A percentile compares a stretch with the other conserved stretches of the same genome.
These are phyloP conservation scores for Xyliphius kryptos DNA, from an alignment of 2,113 vertebrate genomes.

Conservation along the genomic window DNA sequence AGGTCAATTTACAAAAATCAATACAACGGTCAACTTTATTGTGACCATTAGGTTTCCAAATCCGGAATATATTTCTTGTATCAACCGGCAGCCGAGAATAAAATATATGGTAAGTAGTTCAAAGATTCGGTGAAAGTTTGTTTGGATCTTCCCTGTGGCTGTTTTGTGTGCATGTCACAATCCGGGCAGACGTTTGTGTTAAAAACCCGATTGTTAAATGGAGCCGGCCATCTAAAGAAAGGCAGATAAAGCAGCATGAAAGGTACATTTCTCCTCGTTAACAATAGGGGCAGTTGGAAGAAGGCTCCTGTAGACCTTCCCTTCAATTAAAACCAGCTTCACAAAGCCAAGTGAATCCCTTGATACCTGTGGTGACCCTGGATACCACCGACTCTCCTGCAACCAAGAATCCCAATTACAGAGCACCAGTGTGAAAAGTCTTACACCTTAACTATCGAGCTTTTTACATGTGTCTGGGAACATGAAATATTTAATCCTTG, in stretches of 20 bases:
- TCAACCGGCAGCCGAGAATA: not conserved
- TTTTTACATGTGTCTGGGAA: not conserved
- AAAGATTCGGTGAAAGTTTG: not conserved
- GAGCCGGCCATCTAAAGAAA: not conserved
- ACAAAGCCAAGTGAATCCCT: constrained; percentile 12
- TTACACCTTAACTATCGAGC: not conserved
- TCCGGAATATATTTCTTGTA: constrained; percentile 23
- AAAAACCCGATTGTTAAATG: not conserved
- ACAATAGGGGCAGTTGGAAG: constrained; percentile 11
- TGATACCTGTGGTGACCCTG: constrained; percentile 19
- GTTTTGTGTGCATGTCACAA: constrained; percentile 5
- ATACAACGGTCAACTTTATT: constrained; percentile 23
- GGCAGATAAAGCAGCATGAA: constrained; percentile 8
- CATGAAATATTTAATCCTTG: not conserved
- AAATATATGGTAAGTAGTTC: constrained; percentile 20
- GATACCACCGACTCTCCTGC: not conserved
- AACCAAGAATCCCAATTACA: constrained; percentile 3
- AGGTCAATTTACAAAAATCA: constrained; percentile 29
- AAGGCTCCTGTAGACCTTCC: constrained; percentile 45
- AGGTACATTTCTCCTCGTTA: constrained; percentile 4
- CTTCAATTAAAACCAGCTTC: constrained; percentile 18
- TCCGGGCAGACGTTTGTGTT: constrained; percentile 7
- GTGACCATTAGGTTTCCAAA: constrained; percentile 17
- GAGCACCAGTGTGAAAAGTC: not conserved
- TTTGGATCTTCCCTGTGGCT: constrained; percentile 13